These are phyloP conservation scores for Ceraclea dissimilis DNA, from an alignment of 2,888 invertebrate genomes.

Conservation along the genomic window DNA sequence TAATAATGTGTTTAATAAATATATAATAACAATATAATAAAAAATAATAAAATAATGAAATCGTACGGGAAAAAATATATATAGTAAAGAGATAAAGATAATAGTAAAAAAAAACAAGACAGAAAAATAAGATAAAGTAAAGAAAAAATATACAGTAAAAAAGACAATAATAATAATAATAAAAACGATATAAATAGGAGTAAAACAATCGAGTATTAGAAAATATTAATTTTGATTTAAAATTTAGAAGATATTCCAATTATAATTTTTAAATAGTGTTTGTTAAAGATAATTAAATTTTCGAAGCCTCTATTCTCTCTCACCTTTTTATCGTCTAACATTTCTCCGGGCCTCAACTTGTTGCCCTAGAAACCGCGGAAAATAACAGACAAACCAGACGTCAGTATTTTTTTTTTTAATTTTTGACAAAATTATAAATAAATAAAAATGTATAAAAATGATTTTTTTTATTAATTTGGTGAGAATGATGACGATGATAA, in stretches of 20 bases:
- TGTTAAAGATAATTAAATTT: neutral
- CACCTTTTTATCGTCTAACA: conserved; percentile 92
- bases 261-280: neutral
- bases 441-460: neutral
- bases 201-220: too few species aligned
- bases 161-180: neutral
- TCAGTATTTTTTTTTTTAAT: neutral
- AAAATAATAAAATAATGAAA: too few species aligned
- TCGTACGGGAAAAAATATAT: too few species aligned
- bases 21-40: too few species aligned
- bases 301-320: conserved; percentile 32
- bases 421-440: neutral
- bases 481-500: too few species aligned
- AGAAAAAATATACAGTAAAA: neutral
- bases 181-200: too few species aligned
- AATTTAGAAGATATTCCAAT: neutral
- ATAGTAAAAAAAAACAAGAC: neutral
- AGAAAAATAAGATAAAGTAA: neutral
- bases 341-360: conserved; percentile 91
- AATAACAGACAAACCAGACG: conserved; percentile 5
- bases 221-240: too few species aligned
- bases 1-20: too few species aligned
- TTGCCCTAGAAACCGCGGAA: conserved; percentile 52
- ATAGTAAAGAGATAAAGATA: too few species aligned
- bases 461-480: neutral